Evolutionary conservation across 2,888 invertebrate genomes (phyloP).

Genomic region (Mimas tiliae): DNA sequence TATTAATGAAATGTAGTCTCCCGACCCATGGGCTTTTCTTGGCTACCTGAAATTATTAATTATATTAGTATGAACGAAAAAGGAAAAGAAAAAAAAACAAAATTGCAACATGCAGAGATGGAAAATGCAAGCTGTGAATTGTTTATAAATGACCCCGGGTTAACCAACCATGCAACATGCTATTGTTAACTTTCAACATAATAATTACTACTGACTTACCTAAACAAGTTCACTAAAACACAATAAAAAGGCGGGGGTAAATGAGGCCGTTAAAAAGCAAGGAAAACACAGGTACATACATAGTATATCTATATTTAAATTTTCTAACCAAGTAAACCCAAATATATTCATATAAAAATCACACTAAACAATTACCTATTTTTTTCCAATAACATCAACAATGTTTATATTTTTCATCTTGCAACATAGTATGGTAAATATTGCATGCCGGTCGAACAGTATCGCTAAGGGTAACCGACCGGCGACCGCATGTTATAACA

Average conservation of each 20-base stretch:
- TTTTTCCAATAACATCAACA: constrained; percentile 81
- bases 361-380: constrained; percentile 79
- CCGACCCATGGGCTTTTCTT: constrained; percentile 81
- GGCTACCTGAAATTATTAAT: constrained; percentile 84
- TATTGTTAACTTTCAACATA: constrained; percentile 48
- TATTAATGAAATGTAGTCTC: constrained; percentile 79
- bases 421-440: constrained; percentile 69
- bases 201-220: constrained; percentile 30
- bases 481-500: constrained; percentile 59
- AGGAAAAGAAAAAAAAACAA: constrained; percentile 58
- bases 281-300: constrained; percentile 60
- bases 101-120: constrained; percentile 59
- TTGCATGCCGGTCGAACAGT: constrained; percentile 42
- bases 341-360: constrained; percentile 85
- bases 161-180: constrained; percentile 68
- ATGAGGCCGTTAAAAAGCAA: constrained; percentile 44
- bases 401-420: constrained; percentile 69
- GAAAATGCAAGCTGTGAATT: constrained; percentile 61
- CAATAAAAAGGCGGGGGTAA: constrained; percentile 33
- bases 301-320: constrained; percentile 79
- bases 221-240: constrained; percentile 27
- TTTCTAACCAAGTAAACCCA: constrained; percentile 83
- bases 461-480: not conserved
- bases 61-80: constrained; percentile 83
- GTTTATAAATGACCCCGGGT: constrained; percentile 38